These are phyloP conservation scores for Maylandia zebra DNA, from an alignment of 2,113 vertebrate species.

Conservation along the genomic window DNA sequence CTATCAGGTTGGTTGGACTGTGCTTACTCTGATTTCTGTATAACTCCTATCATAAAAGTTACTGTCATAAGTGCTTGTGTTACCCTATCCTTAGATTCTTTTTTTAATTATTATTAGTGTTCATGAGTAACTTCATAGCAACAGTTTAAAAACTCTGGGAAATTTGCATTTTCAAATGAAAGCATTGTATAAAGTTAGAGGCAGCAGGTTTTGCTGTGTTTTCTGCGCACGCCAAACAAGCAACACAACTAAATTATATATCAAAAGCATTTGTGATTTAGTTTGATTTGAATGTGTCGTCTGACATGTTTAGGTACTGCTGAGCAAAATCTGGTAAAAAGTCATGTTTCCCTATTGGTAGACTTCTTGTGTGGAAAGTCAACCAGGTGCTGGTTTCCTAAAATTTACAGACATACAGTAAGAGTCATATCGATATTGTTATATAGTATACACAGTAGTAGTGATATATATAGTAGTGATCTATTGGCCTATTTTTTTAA, in stretches of 20 bases:
- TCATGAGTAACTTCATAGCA: neutral
- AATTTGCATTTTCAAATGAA: neutral
- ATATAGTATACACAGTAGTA: neutral
- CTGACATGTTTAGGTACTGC: neutral
- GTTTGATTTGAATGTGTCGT: neutral
- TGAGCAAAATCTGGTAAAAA: neutral
- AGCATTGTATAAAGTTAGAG: neutral
- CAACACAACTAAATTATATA: rapidly evolving
- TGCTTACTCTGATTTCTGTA: neutral
- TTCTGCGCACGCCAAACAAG: rapidly evolving
- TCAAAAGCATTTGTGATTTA: neutral
- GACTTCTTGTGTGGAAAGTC: neutral
- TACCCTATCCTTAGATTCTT: neutral
- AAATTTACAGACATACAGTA: neutral
- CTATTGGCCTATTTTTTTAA: neutral
- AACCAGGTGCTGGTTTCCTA: neutral
- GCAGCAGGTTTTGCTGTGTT: neutral
- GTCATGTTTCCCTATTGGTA: neutral
- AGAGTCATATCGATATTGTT: neutral
- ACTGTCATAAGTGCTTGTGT: neutral
- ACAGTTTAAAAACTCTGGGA: neutral
- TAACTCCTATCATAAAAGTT: neutral
- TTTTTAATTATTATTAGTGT: neutral
- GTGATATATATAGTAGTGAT: neutral
- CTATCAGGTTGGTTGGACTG: slow-evolving; percentile 82